phyloP scores from a whole-genome alignment of 53 echinoderm and acorn worm species.

The Crossaster papposus region DNA sequence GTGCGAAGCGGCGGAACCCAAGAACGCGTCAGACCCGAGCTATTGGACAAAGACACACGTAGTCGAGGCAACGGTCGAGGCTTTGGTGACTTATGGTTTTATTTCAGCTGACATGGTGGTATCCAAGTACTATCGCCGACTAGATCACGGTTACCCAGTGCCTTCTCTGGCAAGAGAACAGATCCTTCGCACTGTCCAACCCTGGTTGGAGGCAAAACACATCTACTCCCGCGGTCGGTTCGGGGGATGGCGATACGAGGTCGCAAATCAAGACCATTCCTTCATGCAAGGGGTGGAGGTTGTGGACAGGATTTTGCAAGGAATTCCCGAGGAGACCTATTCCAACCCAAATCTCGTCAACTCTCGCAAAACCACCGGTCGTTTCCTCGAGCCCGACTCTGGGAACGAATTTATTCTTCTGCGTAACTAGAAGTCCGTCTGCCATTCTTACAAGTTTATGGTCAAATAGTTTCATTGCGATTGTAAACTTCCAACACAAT shows the following conservation, averaged over 20 bases:
- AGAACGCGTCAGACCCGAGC: neutral
- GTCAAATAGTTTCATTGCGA: no score
- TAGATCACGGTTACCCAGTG: constrained; percentile 61
- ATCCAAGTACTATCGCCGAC: constrained; percentile 55
- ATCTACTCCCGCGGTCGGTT: constrained; percentile 63
- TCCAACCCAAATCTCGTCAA: constrained; percentile 55
- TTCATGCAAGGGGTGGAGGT: constrained; percentile 67
- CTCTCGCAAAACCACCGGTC: constrained; percentile 35
- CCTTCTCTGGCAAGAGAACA: constrained; percentile 46
- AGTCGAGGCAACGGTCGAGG: constrained; percentile 38
- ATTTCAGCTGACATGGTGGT: constrained; percentile 47
- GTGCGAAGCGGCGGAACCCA: constrained; percentile 60
- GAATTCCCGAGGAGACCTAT: constrained; percentile 48
- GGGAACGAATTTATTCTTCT: neutral
- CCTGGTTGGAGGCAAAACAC: constrained; percentile 46
- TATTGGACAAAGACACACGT: constrained; percentile 17
- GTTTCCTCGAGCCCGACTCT: constrained; percentile 1
- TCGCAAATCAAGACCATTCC: constrained; percentile 60
- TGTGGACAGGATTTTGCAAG: constrained; percentile 34
- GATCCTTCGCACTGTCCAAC: constrained; percentile 37
- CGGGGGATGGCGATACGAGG: constrained; percentile 68
- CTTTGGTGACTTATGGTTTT: constrained; percentile 55
- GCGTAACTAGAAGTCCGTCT: neutral
- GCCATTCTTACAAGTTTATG: neutral
- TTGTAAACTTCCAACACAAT: no score